Evolutionary conservation across 2,113 vertebrate genomes (phyloP).

Genomic region (Pterophyllum scalare): DNA sequence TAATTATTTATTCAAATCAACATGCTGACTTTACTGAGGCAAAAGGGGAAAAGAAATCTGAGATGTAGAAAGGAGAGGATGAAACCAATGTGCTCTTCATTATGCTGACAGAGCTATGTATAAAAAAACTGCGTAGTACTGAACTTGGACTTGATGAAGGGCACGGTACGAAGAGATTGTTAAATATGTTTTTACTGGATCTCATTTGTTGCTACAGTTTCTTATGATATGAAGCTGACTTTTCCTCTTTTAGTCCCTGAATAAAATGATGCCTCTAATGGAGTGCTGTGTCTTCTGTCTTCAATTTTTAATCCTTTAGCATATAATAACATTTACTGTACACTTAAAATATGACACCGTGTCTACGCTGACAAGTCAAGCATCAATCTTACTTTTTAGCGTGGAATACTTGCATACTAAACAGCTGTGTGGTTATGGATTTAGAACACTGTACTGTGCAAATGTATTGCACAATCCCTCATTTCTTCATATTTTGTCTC

Average conservation of each 20-base stretch:
- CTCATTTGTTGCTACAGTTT: constrained; percentile 18
- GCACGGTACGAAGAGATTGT: not conserved
- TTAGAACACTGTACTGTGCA: not conserved
- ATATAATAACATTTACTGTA: constrained; percentile 51
- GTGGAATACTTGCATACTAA: not conserved
- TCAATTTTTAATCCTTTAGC: constrained; percentile 48
- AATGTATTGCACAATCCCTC: not conserved
- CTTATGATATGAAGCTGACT: constrained; percentile 12
- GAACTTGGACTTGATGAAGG: not conserved
- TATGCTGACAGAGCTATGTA: too few species aligned
- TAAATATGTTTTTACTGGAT: not conserved
- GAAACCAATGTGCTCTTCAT: too few species aligned
- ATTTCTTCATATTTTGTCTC: not conserved
- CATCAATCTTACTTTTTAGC: constrained; percentile 48
- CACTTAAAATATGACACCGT: constrained; percentile 54
- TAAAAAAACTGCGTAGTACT: not conserved
- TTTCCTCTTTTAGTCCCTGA: constrained; percentile 18
- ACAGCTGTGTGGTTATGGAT: constrained; percentile 4
- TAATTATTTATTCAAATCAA: constrained; percentile 44
- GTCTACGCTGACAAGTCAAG: constrained; percentile 43
- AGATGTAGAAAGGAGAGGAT: not conserved
- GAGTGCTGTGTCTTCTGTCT: constrained; percentile 45
- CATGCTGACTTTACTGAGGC: not conserved
- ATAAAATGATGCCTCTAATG: constrained; percentile 34
- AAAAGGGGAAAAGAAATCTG: not conserved